These are phyloP conservation scores for Myzus persicae DNA, from an alignment of 1,140 invertebrate genomes.

Conservation along the genomic window DNA sequence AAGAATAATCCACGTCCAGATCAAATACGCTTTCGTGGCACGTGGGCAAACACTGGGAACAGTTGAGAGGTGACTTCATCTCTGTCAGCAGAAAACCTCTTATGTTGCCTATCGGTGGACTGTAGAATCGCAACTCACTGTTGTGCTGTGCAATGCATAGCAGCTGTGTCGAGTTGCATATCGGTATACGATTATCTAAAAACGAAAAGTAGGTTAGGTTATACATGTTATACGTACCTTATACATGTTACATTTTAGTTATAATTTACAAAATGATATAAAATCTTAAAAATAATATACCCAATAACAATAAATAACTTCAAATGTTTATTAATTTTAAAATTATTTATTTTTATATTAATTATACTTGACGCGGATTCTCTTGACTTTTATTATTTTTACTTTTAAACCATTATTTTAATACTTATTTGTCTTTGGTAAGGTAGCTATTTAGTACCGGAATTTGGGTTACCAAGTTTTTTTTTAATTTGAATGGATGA, in stretches of 20 bases:
- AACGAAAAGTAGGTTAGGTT: background rate
- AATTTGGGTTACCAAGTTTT: too few relatives aligned
- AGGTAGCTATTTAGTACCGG: too few relatives aligned
- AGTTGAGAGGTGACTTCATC: slow-evolving; percentile 60
- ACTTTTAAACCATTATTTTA: too few relatives aligned
- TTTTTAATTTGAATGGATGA: too few relatives aligned
- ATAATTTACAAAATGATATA: too few relatives aligned
- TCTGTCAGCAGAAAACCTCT: slow-evolving; percentile 59
- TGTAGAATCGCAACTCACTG: slow-evolving; percentile 61
- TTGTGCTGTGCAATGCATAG: slow-evolving; percentile 61
- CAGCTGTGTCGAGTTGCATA: slow-evolving; percentile 61
- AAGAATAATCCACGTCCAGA: slow-evolving; percentile 60
- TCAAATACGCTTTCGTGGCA: slow-evolving; percentile 62
- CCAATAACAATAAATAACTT: background rate
- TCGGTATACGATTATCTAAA: slow-evolving; percentile 60
- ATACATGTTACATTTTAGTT: background rate
- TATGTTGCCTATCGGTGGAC: slow-evolving; percentile 60
- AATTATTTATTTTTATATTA: too few relatives aligned
- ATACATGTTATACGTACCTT: background rate
- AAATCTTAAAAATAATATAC: too few relatives aligned
- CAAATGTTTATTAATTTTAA: background rate
- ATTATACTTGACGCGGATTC: too few relatives aligned
- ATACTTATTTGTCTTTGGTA: too few relatives aligned
- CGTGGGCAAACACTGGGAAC: slow-evolving; percentile 62
- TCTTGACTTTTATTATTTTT: too few relatives aligned